Conservation (phyloP, 2,888 invertebrate genomes). For the Parelbella ahira region DNA sequence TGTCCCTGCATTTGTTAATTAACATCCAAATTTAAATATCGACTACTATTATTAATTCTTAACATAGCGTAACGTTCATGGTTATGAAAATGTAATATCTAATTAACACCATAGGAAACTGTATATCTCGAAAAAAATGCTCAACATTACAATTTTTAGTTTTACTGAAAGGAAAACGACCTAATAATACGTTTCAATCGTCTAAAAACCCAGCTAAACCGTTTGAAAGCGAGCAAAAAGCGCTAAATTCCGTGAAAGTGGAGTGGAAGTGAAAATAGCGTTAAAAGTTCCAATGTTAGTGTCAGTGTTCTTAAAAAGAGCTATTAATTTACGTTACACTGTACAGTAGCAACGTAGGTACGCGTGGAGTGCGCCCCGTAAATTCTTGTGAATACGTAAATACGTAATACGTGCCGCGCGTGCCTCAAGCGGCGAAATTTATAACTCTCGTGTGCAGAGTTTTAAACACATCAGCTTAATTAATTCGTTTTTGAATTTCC, state of each 20-base stretch:
- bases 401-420: constrained; percentile 31
- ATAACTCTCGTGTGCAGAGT: constrained; percentile 53
- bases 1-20: too few relatives aligned
- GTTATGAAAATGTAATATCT: too few relatives aligned
- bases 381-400: constrained; percentile 26
- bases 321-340: constrained; percentile 18
- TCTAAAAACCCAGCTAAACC: not conserved
- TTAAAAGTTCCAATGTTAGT: constrained; percentile 16
- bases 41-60: too few relatives aligned
- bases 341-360: constrained; percentile 5
- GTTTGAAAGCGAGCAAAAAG: not conserved
- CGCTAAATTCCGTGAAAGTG: not conserved
- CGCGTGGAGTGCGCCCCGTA: constrained; percentile 20
- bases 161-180: not conserved
- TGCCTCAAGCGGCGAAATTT: constrained; percentile 50
- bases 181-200: constrained; percentile 1
- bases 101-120: too few relatives aligned
- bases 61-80: too few relatives aligned
- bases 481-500: constrained; percentile 55
- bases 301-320: constrained; percentile 19
- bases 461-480: constrained; percentile 58
- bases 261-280: constrained; percentile 3
- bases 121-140: too few relatives aligned
- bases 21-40: too few relatives aligned
- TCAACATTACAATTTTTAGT: too few relatives aligned